Evolutionary conservation across 2,888 invertebrate genomes (phyloP).

Genomic region (Habroteleia sp.): DNA sequence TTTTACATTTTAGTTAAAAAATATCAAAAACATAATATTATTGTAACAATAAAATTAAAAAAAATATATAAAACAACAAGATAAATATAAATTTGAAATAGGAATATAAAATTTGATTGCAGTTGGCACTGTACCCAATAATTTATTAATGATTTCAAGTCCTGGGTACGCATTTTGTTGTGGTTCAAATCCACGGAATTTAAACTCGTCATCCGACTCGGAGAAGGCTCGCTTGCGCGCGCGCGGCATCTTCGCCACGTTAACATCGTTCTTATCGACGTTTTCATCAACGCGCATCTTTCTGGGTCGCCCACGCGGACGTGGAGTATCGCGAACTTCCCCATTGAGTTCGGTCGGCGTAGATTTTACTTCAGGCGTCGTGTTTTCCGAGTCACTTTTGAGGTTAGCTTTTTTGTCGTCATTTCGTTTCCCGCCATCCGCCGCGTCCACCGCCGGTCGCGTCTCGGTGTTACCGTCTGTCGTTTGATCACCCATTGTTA

Average conservation of each 20-base stretch:
- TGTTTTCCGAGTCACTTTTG: conserved; percentile 54
- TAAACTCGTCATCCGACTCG: conserved; percentile 48
- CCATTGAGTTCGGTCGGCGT: conserved; percentile 34
- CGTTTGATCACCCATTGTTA: conserved; percentile 14
- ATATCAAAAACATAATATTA: too few species aligned
- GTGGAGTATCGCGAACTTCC: conserved; percentile 33
- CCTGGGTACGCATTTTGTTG: conserved; percentile 27
- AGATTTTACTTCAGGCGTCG: conserved; percentile 22
- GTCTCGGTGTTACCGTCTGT: conserved; percentile 7
- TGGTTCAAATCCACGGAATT: conserved; percentile 41
- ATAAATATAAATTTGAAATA: too few species aligned
- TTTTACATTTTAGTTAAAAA: too few species aligned
- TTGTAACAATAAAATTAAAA: conserved; percentile 1
- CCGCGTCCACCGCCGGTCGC: conserved; percentile 14
- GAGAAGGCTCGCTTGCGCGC: conserved; percentile 47
- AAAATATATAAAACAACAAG: neutral
- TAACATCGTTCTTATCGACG: conserved; percentile 18
- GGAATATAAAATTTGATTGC: too few species aligned
- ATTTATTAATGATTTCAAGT: conserved; percentile 49
- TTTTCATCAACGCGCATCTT: conserved; percentile 40
- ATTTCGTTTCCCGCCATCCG: conserved; percentile 59
- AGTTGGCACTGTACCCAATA: too few species aligned
- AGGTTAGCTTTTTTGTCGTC: conserved; percentile 60
- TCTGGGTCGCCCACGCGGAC: conserved; percentile 43
- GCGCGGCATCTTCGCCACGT: conserved; percentile 5